These are phyloP conservation scores for Xestobium rufovillosum DNA, from an alignment of 2,888 invertebrate species.

Conservation along the genomic window DNA sequence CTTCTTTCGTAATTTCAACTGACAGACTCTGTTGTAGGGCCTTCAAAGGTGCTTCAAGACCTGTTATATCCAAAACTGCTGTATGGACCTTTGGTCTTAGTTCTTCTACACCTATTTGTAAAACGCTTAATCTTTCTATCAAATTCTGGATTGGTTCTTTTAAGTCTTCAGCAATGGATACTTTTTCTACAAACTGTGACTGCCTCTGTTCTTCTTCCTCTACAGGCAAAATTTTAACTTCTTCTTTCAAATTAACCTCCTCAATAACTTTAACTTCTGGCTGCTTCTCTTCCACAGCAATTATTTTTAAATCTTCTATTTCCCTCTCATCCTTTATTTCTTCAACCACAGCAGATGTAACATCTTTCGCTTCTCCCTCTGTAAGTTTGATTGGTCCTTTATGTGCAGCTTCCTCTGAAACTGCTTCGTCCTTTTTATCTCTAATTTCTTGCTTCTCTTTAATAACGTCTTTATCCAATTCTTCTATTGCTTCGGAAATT, in stretches of 20 bases:
- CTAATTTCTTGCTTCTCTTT: no score
- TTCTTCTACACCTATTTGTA: background rate
- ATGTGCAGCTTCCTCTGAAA: no score
- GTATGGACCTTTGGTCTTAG: background rate
- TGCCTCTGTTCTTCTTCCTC: background rate
- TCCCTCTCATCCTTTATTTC: conserved; percentile 13
- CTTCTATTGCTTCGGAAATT: no score
- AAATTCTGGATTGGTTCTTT: background rate
- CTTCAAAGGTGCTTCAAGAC: no score
- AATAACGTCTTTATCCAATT: no score
- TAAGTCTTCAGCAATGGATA: no score
- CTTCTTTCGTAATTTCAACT: conserved; percentile 1
- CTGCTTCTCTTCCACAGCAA: background rate
- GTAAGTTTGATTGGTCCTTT: no score
- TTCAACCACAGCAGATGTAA: conserved; percentile 8
- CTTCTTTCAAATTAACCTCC: background rate
- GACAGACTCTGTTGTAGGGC: no score
- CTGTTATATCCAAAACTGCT: conserved; percentile 5
- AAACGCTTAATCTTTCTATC: background rate
- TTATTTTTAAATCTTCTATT: no score
- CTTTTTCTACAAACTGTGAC: no score
- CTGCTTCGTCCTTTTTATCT: conserved; percentile 3
- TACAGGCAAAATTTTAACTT: background rate
- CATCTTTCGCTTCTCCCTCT: conserved; percentile 12
- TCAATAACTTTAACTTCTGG: background rate